These are phyloP conservation scores for Dryas iulia DNA, from an alignment of 1,140 invertebrate species.

Conservation along the genomic window DNA sequence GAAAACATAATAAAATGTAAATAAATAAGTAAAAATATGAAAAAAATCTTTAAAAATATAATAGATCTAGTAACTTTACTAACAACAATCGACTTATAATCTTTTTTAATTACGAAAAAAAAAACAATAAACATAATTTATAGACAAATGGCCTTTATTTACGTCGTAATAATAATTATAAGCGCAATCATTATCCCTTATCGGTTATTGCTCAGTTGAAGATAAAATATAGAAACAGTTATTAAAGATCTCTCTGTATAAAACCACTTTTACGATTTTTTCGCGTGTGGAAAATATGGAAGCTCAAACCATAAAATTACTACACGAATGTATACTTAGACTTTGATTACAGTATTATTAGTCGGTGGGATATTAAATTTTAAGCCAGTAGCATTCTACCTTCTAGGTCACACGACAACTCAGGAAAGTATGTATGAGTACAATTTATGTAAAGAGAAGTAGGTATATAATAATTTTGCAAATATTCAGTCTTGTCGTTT, in stretches of 20 bases:
- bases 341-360: neutral
- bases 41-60: too few relatives aligned
- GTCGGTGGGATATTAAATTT: neutral
- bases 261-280: neutral
- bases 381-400: neutral
- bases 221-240: neutral
- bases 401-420: neutral
- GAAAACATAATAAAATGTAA: too few relatives aligned
- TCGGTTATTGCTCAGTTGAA: neutral
- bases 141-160: too few relatives aligned
- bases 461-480: too few relatives aligned
- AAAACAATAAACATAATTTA: neutral
- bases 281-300: conserved; percentile 8
- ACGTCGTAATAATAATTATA: too few relatives aligned
- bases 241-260: neutral
- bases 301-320: conserved; percentile 2
- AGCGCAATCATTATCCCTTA: neutral
- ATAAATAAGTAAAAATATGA: too few relatives aligned
- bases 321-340: neutral
- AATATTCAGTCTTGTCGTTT: too few relatives aligned
- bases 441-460: too few relatives aligned
- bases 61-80: too few relatives aligned
- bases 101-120: too few relatives aligned
- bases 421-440: too few relatives aligned
- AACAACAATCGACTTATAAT: too few relatives aligned